These are phyloP conservation scores for Agrilus mali DNA, from an alignment of 2,888 invertebrate genomes.

Conservation along the genomic window DNA sequence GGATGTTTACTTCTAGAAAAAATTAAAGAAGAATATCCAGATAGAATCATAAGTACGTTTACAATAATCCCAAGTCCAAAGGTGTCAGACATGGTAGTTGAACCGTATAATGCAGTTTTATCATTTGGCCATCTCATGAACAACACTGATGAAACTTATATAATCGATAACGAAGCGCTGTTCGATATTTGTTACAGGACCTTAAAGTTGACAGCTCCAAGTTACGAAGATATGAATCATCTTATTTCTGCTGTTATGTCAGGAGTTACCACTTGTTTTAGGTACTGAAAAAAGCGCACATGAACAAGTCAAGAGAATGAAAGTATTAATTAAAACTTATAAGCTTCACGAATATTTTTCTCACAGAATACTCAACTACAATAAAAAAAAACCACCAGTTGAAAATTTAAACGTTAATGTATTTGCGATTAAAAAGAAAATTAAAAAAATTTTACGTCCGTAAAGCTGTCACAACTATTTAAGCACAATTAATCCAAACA, in stretches of 20 bases:
- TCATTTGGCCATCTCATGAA: slow-evolving; percentile 45
- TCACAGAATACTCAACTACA: no score
- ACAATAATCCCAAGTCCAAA: slow-evolving; percentile 56
- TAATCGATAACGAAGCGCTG: slow-evolving; percentile 50
- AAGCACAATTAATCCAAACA: no score
- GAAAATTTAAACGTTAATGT: no score
- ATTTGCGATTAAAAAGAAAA: no score
- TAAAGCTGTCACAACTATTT: no score
- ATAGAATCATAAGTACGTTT: slow-evolving; percentile 63
- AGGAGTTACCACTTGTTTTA: slow-evolving; percentile 47
- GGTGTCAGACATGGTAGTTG: slow-evolving; percentile 52
- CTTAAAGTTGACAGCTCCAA: slow-evolving; percentile 44
- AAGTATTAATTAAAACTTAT: no score
- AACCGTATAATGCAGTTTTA: slow-evolving; percentile 49
- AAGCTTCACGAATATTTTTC: no score
- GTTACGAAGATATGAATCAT: slow-evolving; percentile 42
- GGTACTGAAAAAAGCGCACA: slow-evolving; percentile 38
- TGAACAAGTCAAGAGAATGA: no score
- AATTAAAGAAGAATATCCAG: slow-evolving; percentile 65
- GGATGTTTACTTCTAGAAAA: slow-evolving; percentile 59
- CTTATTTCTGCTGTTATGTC: slow-evolving; percentile 45
- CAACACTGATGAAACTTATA: slow-evolving; percentile 48
- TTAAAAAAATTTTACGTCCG: no score
- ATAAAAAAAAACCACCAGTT: no score
- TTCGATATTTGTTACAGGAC: slow-evolving; percentile 52